A percentile compares a stretch with the other conserved stretches of the same genome.
Evolutionary conservation across 2,113 vertebrate genomes (phyloP).

Genomic region (Entosphenus tridentatus): DNA sequence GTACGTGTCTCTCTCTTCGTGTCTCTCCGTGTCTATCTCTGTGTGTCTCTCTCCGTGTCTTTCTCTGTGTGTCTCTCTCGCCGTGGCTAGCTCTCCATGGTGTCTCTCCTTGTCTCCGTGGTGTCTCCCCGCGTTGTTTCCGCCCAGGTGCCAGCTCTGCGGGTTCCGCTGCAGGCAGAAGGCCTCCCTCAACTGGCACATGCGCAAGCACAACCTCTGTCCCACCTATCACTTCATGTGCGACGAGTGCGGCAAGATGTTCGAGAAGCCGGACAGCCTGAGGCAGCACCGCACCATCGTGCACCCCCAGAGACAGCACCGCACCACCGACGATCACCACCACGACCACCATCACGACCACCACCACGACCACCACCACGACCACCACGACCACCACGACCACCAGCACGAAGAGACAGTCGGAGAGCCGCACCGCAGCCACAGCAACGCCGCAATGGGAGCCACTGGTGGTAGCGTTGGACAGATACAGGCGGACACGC

Average conservation of each 20-base stretch:
- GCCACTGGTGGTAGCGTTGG: too few relatives aligned
- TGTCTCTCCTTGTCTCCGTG: too few relatives aligned
- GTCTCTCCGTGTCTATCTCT: too few relatives aligned
- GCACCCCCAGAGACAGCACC: constrained; percentile 81
- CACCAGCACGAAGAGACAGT: too few relatives aligned
- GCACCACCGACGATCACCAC: constrained; percentile 89
- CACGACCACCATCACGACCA: constrained; percentile 65
- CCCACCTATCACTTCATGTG: constrained; percentile 95
- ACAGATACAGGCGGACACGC: too few relatives aligned
- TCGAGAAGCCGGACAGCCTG: constrained; percentile 97
- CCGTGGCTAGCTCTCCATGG: too few relatives aligned
- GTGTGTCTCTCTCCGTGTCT: too few relatives aligned
- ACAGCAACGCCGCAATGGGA: too few relatives aligned
- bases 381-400: too few relatives aligned
- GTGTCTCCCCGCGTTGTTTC: not conserved
- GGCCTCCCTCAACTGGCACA: constrained; percentile 97
- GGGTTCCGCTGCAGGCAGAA: constrained; percentile 96
- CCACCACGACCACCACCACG: constrained; percentile 34
- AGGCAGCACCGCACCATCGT: constrained; percentile 95
- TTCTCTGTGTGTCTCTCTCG: too few relatives aligned
- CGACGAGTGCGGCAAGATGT: constrained; percentile 90
- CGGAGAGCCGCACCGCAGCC: too few relatives aligned
- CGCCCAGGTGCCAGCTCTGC: constrained; percentile 71
- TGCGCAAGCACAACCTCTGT: constrained; percentile 88
- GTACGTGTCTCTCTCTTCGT: too few relatives aligned